Evolutionary conservation across 2,113 vertebrate genomes (phyloP), one percentile per base, ranked within the genome.

Genomic region (Tapirus terrestris): DNA sequence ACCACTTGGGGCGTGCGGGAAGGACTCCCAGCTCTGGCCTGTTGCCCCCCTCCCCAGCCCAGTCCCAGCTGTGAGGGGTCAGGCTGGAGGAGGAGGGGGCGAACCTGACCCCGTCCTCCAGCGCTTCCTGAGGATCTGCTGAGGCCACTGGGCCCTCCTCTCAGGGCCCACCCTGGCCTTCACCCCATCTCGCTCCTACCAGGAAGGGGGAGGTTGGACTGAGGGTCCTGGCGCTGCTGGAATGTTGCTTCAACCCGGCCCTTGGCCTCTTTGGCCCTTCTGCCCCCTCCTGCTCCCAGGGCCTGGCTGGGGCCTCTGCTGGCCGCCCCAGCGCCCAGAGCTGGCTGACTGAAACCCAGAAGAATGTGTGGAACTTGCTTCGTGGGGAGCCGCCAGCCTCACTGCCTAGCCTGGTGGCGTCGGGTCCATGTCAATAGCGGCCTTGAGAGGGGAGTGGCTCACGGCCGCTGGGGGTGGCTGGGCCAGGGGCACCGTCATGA

Each of bases 291-390:
- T 73, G 81, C 91, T 97, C 91, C 67, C 68, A 25, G 73, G 75
- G 61, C 70, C 83, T 58, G 89, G 39, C 77, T 12, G 31, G 68
- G 82, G 89, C 89, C 25, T n/a, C 25, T n/a, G 48, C 89, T 48
- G 83, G 77, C 89, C 1, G 33, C 89, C 90, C 94, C 61, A 87
- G 79, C 25, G 29, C 94, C 97, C 96, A 92, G 91, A 97, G 73
- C 95, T 85, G 95, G 96, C 97, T 98, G 98, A 98, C 98, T 97
- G 96, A 96, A 98, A 96, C 98, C 95, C 92, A 97, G 96, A 98
- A 98, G 93, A 97, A 98, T 98, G 98, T 93, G 96, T 98, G 98
- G 98, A 98, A 98, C 98, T 98, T 23, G 4, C 77, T 89, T 96
- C 83, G 77, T 0, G 85, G 98, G 97, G 97, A 98, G 96, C 96